A percentile compares a stretch with the other conserved stretches of the same genome.
These are phyloP conservation scores for Rhagologus leucostigma DNA, from an alignment of 2,113 vertebrate species.

Conservation along the genomic window DNA sequence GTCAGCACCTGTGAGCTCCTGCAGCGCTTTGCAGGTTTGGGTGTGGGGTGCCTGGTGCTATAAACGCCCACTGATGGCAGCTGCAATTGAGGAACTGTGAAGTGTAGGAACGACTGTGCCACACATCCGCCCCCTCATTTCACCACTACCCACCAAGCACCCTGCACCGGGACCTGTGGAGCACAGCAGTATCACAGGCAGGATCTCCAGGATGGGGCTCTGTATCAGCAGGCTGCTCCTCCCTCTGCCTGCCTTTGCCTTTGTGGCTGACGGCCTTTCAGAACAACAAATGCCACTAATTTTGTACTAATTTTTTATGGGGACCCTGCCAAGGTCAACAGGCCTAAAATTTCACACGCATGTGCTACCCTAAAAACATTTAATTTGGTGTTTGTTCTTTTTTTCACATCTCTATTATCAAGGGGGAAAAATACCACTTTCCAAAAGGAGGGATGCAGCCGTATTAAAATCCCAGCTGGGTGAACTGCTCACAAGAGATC, in stretches of 20 bases:
- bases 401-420: slow-evolving; percentile 29
- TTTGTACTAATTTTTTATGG: not conserved
- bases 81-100: slow-evolving; percentile 33
- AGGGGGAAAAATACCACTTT: not conserved
- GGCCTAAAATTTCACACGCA: slow-evolving; percentile 5
- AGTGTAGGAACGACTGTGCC: not conserved
- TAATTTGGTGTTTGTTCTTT: slow-evolving; percentile 2
- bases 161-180: not conserved
- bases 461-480: slow-evolving; percentile 32
- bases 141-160: not conserved
- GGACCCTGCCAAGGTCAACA: slow-evolving; percentile 29
- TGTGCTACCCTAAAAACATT: slow-evolving; percentile 8
- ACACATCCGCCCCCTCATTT: not conserved
- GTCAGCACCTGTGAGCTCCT: not conserved
- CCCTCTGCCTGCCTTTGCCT: not conserved
- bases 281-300: not conserved
- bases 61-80: slow-evolving; percentile 26
- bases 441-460: not conserved
- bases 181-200: not conserved
- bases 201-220: not conserved
- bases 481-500: slow-evolving; percentile 13
- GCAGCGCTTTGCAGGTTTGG: not conserved
- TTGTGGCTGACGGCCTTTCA: not conserved
- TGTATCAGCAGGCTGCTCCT: not conserved
- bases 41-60: not conserved